phyloP scores from a whole-genome alignment of 2,113 vertebrate genomes.

The Cryptomyrus ogoouensis region DNA sequence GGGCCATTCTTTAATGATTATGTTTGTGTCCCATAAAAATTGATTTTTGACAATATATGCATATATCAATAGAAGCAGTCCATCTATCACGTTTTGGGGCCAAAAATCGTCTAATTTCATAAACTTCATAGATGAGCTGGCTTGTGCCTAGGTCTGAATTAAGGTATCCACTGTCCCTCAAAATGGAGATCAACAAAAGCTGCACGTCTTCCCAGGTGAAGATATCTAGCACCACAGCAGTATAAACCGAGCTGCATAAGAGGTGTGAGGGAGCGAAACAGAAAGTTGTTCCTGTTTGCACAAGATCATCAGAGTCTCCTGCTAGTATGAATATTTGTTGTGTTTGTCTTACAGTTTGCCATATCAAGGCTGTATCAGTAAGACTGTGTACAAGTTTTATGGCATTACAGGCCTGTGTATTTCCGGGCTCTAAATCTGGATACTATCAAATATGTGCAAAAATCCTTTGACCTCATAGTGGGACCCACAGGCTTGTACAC shows the following conservation, averaged over 20 bases:
- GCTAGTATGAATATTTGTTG: background rate
- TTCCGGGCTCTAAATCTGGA: background rate
- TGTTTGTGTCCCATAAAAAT: background rate
- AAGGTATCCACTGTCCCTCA: background rate
- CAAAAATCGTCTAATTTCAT: background rate
- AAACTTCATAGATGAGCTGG: background rate
- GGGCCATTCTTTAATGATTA: background rate
- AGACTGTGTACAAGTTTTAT: background rate
- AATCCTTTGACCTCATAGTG: background rate
- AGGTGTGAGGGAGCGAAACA: background rate
- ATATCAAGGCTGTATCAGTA: background rate
- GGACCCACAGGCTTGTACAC: background rate
- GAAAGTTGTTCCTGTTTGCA: background rate
- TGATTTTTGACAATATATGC: background rate
- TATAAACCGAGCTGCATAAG: background rate
- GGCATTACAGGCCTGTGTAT: background rate
- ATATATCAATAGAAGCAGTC: background rate
- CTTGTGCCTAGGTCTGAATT: background rate
- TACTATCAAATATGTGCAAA: background rate
- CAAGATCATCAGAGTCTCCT: background rate
- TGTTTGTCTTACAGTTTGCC: background rate
- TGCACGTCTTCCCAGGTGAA: background rate
- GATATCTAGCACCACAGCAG: background rate
- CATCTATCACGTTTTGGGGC: background rate
- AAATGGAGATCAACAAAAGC: background rate